Conservation (phyloP, 2,113 vertebrate species). For the Crotalus horridus region DNA sequence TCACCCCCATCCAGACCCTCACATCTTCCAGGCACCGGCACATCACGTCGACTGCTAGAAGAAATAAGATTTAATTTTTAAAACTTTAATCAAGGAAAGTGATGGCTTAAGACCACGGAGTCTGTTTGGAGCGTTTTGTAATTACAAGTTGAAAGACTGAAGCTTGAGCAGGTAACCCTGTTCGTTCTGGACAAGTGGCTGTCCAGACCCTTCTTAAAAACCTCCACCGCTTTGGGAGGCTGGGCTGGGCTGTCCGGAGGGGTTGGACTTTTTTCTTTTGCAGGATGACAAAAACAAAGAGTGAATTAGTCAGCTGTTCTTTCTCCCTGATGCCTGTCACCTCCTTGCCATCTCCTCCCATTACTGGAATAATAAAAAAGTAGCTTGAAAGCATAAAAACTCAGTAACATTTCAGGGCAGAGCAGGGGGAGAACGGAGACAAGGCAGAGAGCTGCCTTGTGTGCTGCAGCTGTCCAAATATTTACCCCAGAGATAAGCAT, state of each 20-base stretch:
- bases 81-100: background rate
- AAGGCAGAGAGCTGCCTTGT: background rate
- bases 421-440: background rate
- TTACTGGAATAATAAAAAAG: background rate
- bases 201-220: background rate
- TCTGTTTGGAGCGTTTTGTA: background rate
- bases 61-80: background rate
- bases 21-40: no score
- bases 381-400: background rate
- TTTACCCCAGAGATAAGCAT: background rate
- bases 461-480: conserved; percentile 4
- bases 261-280: background rate
- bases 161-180: background rate
- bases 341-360: background rate
- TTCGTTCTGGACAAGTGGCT: background rate
- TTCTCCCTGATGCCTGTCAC: background rate
- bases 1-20: no score
- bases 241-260: no score
- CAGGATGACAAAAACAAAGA: background rate
- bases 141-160: background rate
- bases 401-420: background rate
- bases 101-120: background rate
- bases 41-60: background rate
- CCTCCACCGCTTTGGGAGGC: no score
- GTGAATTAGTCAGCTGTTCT: background rate